Evolutionary conservation across 2,797 vertebrate species (phyloP).

Genomic region (Galagoides demidoff): DNA sequence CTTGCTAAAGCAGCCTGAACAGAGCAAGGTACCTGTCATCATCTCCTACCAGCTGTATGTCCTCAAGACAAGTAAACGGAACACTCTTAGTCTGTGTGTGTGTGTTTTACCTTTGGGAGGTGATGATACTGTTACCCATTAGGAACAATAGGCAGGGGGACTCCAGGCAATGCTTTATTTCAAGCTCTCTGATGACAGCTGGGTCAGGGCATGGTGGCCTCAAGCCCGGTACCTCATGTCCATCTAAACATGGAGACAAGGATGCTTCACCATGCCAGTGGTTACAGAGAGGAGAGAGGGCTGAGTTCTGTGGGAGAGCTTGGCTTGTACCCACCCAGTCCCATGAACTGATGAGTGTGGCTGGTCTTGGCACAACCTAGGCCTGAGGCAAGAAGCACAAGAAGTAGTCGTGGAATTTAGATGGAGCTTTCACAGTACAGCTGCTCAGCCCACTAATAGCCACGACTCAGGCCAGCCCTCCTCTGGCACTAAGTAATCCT

Average conservation of each 20-base stretch:
- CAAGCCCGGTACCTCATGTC: accelerated
- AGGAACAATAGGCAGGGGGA: neutral
- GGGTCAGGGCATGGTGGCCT: accelerated
- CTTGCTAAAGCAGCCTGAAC: neutral
- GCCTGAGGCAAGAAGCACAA: neutral
- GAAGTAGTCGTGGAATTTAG: neutral
- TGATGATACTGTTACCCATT: accelerated
- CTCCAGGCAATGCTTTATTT: neutral
- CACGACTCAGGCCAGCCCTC: neutral
- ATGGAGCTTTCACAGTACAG: too few relatives aligned
- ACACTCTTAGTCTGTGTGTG: neutral
- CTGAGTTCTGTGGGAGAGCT: neutral
- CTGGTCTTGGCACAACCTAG: neutral
- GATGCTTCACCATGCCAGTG: accelerated
- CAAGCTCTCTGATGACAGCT: neutral
- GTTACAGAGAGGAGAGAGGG: neutral
- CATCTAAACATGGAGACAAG: accelerated
- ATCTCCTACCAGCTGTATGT: neutral
- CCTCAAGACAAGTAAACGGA: neutral
- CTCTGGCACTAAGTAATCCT: accelerated
- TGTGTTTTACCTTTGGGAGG: neutral
- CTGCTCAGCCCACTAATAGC: neutral
- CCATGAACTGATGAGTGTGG: neutral
- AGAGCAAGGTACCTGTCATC: neutral
- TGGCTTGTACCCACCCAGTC: neutral